These are phyloP conservation scores for Pangasius macronema DNA, from an alignment of 2,797 vertebrate species.

Conservation along the genomic window DNA sequence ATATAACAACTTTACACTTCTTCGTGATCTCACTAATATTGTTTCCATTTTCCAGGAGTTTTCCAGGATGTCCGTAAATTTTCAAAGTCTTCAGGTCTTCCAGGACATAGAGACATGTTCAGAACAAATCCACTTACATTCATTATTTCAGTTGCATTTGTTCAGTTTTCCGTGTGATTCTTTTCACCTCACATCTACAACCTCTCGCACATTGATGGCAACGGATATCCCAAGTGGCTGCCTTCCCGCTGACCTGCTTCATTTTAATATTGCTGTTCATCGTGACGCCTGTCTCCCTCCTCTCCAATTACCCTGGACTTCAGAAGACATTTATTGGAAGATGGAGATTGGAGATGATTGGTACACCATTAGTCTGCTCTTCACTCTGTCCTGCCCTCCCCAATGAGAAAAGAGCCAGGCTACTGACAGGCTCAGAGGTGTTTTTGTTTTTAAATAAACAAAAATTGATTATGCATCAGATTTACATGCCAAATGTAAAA, in stretches of 20 bases:
- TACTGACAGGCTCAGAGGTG: not conserved
- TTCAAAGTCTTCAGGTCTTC: not conserved
- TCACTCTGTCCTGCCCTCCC: conserved; percentile 23
- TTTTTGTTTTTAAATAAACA: not conserved
- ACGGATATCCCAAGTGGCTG: conserved; percentile 31
- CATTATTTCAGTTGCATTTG: not conserved
- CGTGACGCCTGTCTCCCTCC: conserved; percentile 31
- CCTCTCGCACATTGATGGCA: conserved; percentile 19
- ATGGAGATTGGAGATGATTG: conserved; percentile 25
- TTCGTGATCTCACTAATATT: not conserved
- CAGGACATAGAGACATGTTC: not conserved
- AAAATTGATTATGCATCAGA: not conserved
- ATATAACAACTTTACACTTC: not conserved
- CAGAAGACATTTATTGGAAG: conserved; percentile 40
- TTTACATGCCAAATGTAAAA: not conserved
- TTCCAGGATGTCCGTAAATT: no score
- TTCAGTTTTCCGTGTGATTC: not conserved
- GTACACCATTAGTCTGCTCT: conserved; percentile 40
- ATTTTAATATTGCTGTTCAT: conserved; percentile 35
- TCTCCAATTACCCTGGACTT: conserved; percentile 48
- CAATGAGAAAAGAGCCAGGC: not conserved
- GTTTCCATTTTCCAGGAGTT: not conserved
- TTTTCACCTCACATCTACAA: not conserved
- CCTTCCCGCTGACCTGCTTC: conserved; percentile 39
- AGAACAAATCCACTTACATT: not conserved